Evolutionary conservation across 2,888 invertebrate genomes (phyloP), one percentile per base, ranked within the genome.

Genomic region (Drosophila quinaria): DNA sequence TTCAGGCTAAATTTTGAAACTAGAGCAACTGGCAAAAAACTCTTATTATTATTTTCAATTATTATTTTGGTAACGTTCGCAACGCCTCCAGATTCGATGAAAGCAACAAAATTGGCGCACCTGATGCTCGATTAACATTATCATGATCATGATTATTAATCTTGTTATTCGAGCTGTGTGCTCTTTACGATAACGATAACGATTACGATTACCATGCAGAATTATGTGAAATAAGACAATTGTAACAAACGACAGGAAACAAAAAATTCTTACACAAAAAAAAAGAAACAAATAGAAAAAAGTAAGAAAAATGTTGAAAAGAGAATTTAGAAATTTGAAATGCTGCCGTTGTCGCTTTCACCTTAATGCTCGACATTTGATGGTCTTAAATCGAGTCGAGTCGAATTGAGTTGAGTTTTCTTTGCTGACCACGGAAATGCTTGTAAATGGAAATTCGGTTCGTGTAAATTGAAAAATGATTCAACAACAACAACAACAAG

Each of bases 381-480:
- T 63, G 22, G 39, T 59, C 47, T 29, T 17, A n/a, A 46, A 46
- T 56, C 33, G n/a, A 66, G 39, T 44, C 17, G 19, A 19, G 52
- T 56, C 33, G n/a, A 66, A 35, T 44, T 15, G 19, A 19, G 52
- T 13, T 22, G 25, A 58, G 54, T 69, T 70, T 54, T 52, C 39
- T 72, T 39, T 22, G 39, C 22, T 67, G 61, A 62, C 66, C 78
- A 73, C 56, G 83, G 77, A 83, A 85, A 80, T 85, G 80, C 62
- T 70, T 75, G 64, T 64, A 70, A 80, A 78, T 84, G 75, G 63
- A 73, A 69, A 83, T 70, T 60, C 70, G 70, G 41, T 74, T 67
- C 80, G 41, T 78, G 79, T 70, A 70, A 79, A 81, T 81, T 81
- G 86, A 83, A 66, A 80, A 74, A 17, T 68, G 42, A 60, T 35